Base-by-base conservation (phyloP, 2,113 vertebrate species). In the Strigops habroptila region DNA sequence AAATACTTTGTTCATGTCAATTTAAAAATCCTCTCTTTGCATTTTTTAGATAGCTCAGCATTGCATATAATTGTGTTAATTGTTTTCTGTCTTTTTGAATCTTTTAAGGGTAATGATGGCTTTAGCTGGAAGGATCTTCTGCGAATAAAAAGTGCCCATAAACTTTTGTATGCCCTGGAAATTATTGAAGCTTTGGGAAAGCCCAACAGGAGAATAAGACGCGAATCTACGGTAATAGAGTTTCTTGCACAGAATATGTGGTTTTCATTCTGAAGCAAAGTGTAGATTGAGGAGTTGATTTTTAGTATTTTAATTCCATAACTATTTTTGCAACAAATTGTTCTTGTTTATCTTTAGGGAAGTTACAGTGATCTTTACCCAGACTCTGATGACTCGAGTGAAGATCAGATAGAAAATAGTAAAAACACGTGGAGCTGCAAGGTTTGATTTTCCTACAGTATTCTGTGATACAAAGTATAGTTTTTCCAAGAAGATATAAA, bases 361-460 rank as follows among this genome's bases (percentile, higher is more conserved):
- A 99, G 99, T 98, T 99, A 99, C 49, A 99, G 99, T 62, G 99
- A 99, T 82, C 98, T 99, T 89, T 99, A 99, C 96, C 99, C 99
- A 49, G 99, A 99, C 96, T 99, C 99, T 2, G 99, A 99, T 87
- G 99, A 99, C 96, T 99, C 99, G 23, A 99, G 99, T 85, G 99
- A 99, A 95, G 99, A 99, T 97, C 99, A 99, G 97, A 99, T 99
- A 73, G 99, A 99, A 97, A 99, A 99, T 76, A 99, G 99, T 98
- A 99, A 99, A 98, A 99, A 99, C 98, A 99, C 99, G 0, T 99
- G 99, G 99, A 99, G 99, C 97, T 99, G 99, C 98, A 99, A 99
- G 99, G 99, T 99, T 95, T 89, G 98, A 73, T 82, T 87, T 86
- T 44, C 51, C 19, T 91, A 59, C 14, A 21, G 14, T 88, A 31